Evolutionary conservation across 2,797 vertebrate genomes (phyloP).

Genomic region (Hypotaenidia philippensis): DNA sequence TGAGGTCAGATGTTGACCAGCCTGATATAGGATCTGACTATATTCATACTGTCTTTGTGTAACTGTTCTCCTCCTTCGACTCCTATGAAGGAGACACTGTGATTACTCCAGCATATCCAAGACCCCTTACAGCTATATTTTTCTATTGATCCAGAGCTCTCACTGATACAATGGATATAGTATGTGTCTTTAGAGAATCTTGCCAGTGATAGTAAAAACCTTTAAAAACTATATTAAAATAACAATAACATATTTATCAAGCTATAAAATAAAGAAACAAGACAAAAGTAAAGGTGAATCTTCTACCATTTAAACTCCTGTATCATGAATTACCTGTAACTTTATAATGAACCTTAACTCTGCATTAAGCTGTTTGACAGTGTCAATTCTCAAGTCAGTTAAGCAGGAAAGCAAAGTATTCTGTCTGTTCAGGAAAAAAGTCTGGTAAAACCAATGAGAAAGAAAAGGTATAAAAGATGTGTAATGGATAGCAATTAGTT

Average conservation of each 20-base stretch:
- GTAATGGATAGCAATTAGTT: neutral
- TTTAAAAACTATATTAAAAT: neutral
- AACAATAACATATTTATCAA: neutral
- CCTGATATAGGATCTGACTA: neutral
- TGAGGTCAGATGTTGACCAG: neutral
- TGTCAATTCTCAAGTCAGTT: neutral
- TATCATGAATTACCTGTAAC: neutral
- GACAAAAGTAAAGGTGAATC: neutral
- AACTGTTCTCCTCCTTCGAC: neutral
- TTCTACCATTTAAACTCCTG: neutral
- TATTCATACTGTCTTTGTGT: neutral
- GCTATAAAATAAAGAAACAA: neutral
- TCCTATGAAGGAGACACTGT: neutral
- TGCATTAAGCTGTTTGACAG: neutral
- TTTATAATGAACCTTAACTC: neutral
- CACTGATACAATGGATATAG: neutral
- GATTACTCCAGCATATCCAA: neutral
- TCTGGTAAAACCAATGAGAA: neutral
- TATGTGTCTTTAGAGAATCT: neutral
- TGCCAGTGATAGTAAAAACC: neutral
- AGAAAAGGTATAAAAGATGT: neutral
- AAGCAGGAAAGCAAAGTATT: neutral
- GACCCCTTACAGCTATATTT: neutral
- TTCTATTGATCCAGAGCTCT: conserved; percentile 8
- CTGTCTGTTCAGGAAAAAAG: neutral